These are phyloP conservation scores for Acleris sparsana DNA, from an alignment of 2,888 invertebrate genomes.

Conservation along the genomic window DNA sequence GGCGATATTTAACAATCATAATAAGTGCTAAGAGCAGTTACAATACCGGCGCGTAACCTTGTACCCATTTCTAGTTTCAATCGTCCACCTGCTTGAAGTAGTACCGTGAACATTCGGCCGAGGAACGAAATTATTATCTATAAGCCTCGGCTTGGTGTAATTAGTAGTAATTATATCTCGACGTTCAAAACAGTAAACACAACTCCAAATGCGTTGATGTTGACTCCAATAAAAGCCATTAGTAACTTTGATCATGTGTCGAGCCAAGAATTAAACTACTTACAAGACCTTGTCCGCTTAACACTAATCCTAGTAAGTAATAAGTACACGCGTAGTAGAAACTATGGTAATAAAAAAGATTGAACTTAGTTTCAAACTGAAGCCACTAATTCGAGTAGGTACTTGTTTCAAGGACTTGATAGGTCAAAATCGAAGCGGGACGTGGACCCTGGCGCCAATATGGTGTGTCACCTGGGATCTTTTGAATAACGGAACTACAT, in stretches of 20 bases:
- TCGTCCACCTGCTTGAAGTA: slow-evolving; percentile 60
- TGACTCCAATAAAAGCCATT: slow-evolving; percentile 29
- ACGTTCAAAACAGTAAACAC: slow-evolving; percentile 21
- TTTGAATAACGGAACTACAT: too few species aligned
- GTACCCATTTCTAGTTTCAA: slow-evolving; percentile 64
- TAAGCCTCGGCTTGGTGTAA: slow-evolving; percentile 14
- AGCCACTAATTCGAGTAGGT: too few species aligned
- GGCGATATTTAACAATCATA: slow-evolving; percentile 54
- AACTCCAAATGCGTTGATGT: slow-evolving; percentile 24
- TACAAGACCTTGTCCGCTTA: slow-evolving; percentile 24
- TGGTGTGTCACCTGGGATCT: too few species aligned
- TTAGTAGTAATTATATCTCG: slow-evolving; percentile 26
- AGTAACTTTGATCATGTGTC: slow-evolving; percentile 22
- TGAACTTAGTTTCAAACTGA: too few species aligned
- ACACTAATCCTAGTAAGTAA: slow-evolving; percentile 3
- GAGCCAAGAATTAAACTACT: slow-evolving; percentile 10
- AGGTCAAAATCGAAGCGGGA: too few species aligned
- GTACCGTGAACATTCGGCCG: slow-evolving; percentile 48
- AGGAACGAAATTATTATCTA: slow-evolving; percentile 45
- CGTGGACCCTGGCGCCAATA: too few species aligned
- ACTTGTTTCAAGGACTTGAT: too few species aligned
- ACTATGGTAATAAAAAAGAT: too few species aligned
- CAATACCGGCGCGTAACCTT: slow-evolving; percentile 69
- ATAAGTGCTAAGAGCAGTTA: slow-evolving; percentile 63
- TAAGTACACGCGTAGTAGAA: background rate